These are phyloP conservation scores for Apamea sordens DNA, from an alignment of 2,888 invertebrate genomes.

Conservation along the genomic window DNA sequence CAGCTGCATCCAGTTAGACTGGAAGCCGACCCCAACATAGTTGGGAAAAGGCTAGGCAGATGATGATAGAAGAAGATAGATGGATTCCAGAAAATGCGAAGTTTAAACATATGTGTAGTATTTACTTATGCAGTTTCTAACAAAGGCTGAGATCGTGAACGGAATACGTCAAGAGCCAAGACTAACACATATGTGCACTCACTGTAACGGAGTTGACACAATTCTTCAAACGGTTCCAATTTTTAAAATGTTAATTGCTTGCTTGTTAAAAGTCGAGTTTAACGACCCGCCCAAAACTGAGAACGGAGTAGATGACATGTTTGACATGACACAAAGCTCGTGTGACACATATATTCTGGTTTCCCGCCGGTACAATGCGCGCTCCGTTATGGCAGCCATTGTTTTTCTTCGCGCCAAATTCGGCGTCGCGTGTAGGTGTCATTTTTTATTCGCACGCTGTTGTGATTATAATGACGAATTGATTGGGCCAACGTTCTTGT, in stretches of 20 bases:
- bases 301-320: constrained; percentile 73
- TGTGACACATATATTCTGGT: constrained; percentile 72
- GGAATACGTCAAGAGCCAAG: constrained; percentile 35
- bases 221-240: constrained; percentile 60
- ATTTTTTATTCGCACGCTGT: constrained; percentile 84
- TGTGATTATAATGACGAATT: constrained; percentile 87
- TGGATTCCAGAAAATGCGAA: constrained; percentile 28
- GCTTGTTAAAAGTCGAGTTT: constrained; percentile 66
- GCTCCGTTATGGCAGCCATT: constrained; percentile 84
- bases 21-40: too few species aligned
- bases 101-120: constrained; percentile 26
- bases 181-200: constrained; percentile 39
- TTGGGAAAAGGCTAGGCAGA: too few species aligned
- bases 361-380: constrained; percentile 63
- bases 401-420: constrained; percentile 84
- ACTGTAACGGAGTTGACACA: constrained; percentile 61
- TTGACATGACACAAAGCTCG: constrained; percentile 72
- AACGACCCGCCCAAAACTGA: constrained; percentile 71
- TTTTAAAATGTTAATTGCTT: constrained; percentile 61
- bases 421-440: constrained; percentile 81
- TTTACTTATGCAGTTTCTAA: constrained; percentile 13
- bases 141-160: constrained; percentile 45
- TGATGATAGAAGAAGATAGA: neutral
- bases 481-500: constrained; percentile 83
- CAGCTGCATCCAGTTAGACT: too few species aligned